These are phyloP conservation scores for Cyclophora punctaria DNA, from an alignment of 2,888 invertebrate species.

Conservation along the genomic window DNA sequence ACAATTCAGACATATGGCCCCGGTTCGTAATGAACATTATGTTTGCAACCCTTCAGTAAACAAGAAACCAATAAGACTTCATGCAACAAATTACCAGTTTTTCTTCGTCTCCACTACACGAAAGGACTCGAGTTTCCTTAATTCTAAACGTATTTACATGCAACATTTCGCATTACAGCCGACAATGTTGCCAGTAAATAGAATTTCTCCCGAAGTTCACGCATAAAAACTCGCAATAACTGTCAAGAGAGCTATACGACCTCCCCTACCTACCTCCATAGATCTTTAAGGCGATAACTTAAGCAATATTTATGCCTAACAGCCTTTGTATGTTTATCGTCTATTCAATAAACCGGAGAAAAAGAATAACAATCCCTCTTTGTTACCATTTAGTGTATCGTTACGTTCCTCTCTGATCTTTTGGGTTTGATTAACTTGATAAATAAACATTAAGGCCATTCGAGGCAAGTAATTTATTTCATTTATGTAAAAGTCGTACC, in stretches of 20 bases:
- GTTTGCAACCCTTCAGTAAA: too few relatives aligned
- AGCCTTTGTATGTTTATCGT: constrained; percentile 45
- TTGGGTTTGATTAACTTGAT: too few relatives aligned
- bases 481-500: too few relatives aligned
- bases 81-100: too few relatives aligned
- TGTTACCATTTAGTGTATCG: too few relatives aligned
- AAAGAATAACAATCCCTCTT: background rate
- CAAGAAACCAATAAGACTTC: too few relatives aligned
- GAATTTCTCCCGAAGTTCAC: constrained; percentile 48
- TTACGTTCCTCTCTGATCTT: too few relatives aligned
- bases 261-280: constrained; percentile 36
- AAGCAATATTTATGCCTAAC: constrained; percentile 50
- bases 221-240: constrained; percentile 57
- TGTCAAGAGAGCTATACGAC: constrained; percentile 49
- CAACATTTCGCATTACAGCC: constrained; percentile 42
- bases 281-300: constrained; percentile 47
- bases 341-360: constrained; percentile 40
- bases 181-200: constrained; percentile 47
- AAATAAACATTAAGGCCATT: too few relatives aligned
- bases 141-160: constrained; percentile 19
- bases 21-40: too few relatives aligned
- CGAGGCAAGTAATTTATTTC: too few relatives aligned
- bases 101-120: too few relatives aligned
- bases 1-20: too few relatives aligned
- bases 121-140: constrained; percentile 1